Base-by-base conservation (phyloP, 2,888 invertebrate species). In the Anoplius nigerrimus region DNA sequence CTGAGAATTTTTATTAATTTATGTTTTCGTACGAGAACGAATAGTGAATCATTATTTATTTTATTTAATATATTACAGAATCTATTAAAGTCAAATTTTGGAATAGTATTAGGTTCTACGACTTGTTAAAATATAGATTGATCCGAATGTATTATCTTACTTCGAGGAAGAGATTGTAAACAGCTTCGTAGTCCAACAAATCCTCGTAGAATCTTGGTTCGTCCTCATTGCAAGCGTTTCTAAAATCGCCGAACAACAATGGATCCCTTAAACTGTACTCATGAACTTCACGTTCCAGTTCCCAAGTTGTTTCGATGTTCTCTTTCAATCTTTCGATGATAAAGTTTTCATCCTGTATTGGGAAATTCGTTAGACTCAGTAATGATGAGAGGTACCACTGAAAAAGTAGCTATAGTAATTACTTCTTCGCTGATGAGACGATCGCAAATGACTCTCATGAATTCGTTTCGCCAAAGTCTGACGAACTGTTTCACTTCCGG, bases 391-490 rank as follows among this genome's bases (percentile, higher is more conserved):
- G 6, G 27, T 27, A 27, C 46, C 16, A n/a, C 4, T 3, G 15
- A 6, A 15, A 16, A 46, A 16, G 8, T 42, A 42, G 13, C 13
- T n/a, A n/a, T n/a, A 21, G 22, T 16, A 22, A 76, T 83, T 88
- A 92, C 93, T 65, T 91, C 89, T 3, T 91, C 90, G 72, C 90
- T 93, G 75, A 96, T 95, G 13, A 98, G 91, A 53, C 97, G 91
- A 89, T 98, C 98, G 84, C 95, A 96, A 69, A 98, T 94, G 43
- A 97, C 95, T 69, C 98, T 89, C 0, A 92, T 92, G 87, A 96
- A 95, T 89, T 98, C 98, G 88, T 98, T 97, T 69, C 97, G 92
- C 98, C 98, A 98, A 22, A 96, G 94, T 6, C 98, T 91, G 0
- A 97, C 91, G 42, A 98, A 92, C 70, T 95, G 93, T 16, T 93